Evolutionary conservation across 2,797 vertebrate species (phyloP).

Genomic region (Distichodus sexfasciatus): DNA sequence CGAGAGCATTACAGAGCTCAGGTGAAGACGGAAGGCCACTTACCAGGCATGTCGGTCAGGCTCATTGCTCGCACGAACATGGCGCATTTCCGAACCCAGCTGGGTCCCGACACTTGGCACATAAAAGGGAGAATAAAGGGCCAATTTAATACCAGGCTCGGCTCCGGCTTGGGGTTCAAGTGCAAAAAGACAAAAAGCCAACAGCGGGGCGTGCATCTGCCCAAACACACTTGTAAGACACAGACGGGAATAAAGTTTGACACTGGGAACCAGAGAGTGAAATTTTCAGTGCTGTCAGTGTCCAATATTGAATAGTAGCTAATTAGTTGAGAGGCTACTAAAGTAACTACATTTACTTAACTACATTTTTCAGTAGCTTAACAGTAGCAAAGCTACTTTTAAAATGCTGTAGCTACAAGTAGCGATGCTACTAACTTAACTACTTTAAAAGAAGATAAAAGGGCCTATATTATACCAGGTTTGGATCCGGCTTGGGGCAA

Average conservation of each 20-base stretch:
- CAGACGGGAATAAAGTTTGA: not conserved
- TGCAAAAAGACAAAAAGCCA: constrained; percentile 16
- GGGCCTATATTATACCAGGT: no score
- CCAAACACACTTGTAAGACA: not conserved
- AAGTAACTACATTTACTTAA: no score
- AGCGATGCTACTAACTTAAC: no score
- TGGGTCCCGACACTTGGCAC: constrained; percentile 59
- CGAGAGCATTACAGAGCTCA: not conserved
- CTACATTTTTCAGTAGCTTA: no score
- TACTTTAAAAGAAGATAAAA: no score
- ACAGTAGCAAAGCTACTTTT: no score
- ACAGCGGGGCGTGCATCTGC: not conserved
- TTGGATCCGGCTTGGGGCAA: no score
- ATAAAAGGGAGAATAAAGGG: constrained; percentile 53
- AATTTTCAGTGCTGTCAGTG: not conserved
- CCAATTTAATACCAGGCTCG: constrained; percentile 46
- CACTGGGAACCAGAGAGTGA: not conserved
- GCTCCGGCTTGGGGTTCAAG: not conserved
- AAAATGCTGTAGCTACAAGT: no score
- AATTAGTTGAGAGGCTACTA: no score
- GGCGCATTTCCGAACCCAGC: constrained; percentile 61
- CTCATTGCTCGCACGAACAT: constrained; percentile 60
- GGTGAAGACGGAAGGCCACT: constrained; percentile 41
- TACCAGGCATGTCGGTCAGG: constrained; percentile 60
- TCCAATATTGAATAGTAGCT: no score